phyloP scores from a whole-genome alignment of 2,797 vertebrate species.

The Sebastes steindachneri region DNA sequence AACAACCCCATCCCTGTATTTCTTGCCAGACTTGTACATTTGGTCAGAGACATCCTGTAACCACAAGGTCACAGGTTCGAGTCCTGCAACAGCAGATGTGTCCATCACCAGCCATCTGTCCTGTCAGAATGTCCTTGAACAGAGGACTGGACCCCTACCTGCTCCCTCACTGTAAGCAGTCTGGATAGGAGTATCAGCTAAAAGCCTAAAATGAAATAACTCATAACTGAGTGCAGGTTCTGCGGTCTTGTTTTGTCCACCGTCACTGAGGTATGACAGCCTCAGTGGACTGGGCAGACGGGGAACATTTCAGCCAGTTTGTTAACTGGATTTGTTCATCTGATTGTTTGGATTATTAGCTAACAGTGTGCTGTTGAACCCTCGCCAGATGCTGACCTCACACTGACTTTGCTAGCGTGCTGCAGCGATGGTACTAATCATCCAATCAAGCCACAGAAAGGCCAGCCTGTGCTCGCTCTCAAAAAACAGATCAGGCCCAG shows the following conservation, averaged over 20 bases:
- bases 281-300: slow-evolving; percentile 7
- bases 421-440: slow-evolving; percentile 56
- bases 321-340: slow-evolving; percentile 49
- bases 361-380: slow-evolving; percentile 43
- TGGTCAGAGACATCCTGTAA: slow-evolving; percentile 50
- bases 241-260: slow-evolving; percentile 12
- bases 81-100: slow-evolving; percentile 63
- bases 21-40: slow-evolving; percentile 50
- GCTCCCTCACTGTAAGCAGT: slow-evolving; percentile 32
- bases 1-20: slow-evolving; percentile 7
- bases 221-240: background rate
- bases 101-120: slow-evolving; percentile 73
- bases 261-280: slow-evolving; percentile 13
- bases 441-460: slow-evolving; percentile 68
- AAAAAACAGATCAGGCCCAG: slow-evolving; percentile 53
- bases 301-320: slow-evolving; percentile 14
- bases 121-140: slow-evolving; percentile 66
- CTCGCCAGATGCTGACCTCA: slow-evolving; percentile 69
- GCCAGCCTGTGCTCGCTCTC: slow-evolving; percentile 48
- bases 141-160: slow-evolving; percentile 58
- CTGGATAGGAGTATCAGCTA: slow-evolving; percentile 26
- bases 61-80: slow-evolving; percentile 66
- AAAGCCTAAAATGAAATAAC: slow-evolving; percentile 37
- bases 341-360: slow-evolving; percentile 55
- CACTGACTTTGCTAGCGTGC: slow-evolving; percentile 53